Base-by-base conservation (phyloP, 1,140 invertebrate species). In the Potamilus streckersoni region DNA sequence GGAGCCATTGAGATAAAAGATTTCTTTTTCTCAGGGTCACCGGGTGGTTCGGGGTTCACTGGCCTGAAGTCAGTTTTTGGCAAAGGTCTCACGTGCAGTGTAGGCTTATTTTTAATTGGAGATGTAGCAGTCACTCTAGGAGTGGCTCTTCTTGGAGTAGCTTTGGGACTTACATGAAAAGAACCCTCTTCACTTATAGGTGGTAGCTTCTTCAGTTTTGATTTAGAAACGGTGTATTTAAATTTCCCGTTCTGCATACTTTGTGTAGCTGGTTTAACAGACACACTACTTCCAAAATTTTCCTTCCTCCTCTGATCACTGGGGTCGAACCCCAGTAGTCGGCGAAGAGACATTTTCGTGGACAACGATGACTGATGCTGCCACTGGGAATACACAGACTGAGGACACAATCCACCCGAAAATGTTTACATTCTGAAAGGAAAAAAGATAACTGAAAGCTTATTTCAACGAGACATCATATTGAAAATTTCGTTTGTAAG, bases 161-260 rank as follows among this genome's bases (percentile, higher is more conserved):
- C 63, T 62, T 64, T 23, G 49, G 74, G 69, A 4, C 69, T 65
- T 57, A 66, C 67, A 3, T 67, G 70, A n/a, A 71, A 68, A 20
- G 23, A 66, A 59, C 68, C 71, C 62, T 80, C 81, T 58, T 83
- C 81, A 17, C 79, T 66, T 16, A 83, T 83, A 16, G 79, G 79
- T 11, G 81, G 81, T 14, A 83, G 73, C 69, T 79, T 77, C 56
- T 80, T 64, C 16, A 78, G 70, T 17, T 76, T 75, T 20, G 79
- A 78, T 19, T 80, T 78, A 0, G 79, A 76, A 19, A 76, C 78
- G 57, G 71, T 75, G 55, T 75, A 73, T 58, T 73, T 74, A 31
- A 64, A 62, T 62, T 78, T 78, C 5, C 70, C 70, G 16, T 62
- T 69, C 55, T 76, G 71, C 76, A 80, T 75, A 19, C 67, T 65